Percentiles rank a stretch among this genome's conserved stretches.
Evolutionary conservation across 2,797 vertebrate species (phyloP).

Genomic region (Buphagus erythrorhynchus): DNA sequence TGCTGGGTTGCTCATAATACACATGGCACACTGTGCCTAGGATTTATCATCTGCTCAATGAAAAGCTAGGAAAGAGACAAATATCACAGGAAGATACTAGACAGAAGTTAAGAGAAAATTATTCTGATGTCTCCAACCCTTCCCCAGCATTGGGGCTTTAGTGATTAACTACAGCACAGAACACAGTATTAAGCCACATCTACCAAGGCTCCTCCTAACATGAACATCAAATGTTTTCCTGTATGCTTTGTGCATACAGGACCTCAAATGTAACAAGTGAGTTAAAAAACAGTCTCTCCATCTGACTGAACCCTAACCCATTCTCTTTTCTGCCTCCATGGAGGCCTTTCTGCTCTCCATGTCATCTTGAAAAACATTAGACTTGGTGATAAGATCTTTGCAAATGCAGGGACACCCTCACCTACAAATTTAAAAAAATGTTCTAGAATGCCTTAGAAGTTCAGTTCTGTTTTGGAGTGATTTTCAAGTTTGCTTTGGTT

Average conservation of each 20-base stretch:
- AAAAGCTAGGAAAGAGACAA: not conserved
- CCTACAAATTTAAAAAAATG: not conserved
- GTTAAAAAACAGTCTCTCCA: not conserved
- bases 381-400: not conserved
- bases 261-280: not conserved
- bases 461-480: not conserved
- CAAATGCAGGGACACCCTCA: not conserved
- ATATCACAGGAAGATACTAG: not conserved
- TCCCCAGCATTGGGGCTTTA: not conserved
- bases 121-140: not conserved
- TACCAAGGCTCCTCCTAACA: not conserved
- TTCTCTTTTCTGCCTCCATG: not conserved
- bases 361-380: not conserved
- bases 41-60: not conserved
- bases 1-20: not conserved
- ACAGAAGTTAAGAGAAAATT: not conserved
- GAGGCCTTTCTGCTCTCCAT: too few relatives aligned
- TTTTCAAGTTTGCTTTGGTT: not conserved
- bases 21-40: not conserved
- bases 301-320: not conserved
- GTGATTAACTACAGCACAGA: not conserved
- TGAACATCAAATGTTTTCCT: not conserved
- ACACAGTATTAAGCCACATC: not conserved
- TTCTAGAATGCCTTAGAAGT: not conserved
- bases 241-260: rapidly evolving